Percentiles rank a stretch among this genome's conserved stretches.
Evolutionary conservation across 53 echinoderm and acorn worm genomes (phyloP).

Genomic region (Paelopatides confundens): DNA sequence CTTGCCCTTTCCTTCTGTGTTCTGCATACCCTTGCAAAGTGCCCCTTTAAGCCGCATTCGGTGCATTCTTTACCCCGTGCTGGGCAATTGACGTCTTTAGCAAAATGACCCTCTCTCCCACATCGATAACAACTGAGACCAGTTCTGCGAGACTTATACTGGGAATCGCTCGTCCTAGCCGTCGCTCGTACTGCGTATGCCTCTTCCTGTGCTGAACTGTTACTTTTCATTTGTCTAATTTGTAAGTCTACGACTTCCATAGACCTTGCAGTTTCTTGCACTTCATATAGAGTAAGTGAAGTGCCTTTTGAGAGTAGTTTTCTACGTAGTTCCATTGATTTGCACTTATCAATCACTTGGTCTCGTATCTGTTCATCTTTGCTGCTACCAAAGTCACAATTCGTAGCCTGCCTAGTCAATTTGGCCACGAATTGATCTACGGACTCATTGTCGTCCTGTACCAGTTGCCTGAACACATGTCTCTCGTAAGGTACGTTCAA

Average conservation of each 20-base stretch:
- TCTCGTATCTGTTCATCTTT: constrained; percentile 20
- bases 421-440: constrained; percentile 40
- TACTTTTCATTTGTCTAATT: not conserved
- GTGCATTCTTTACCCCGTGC: constrained; percentile 42
- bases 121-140: constrained; percentile 28
- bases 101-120: constrained; percentile 37
- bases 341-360: constrained; percentile 61
- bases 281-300: not conserved
- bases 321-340: not conserved
- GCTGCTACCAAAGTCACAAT: constrained; percentile 30
- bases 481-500: constrained; percentile 47
- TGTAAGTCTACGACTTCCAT: not conserved
- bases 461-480: constrained; percentile 49
- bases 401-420: constrained; percentile 38
- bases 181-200: not conserved
- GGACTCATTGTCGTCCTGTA: constrained; percentile 18
- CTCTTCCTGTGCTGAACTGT: not conserved
- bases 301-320: not conserved
- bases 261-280: not conserved
- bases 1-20: not conserved
- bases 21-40: constrained; percentile 19
- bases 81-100: constrained; percentile 42
- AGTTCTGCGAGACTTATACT: not conserved
- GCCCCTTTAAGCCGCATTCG: constrained; percentile 25
- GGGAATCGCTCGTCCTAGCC: not conserved